Conservation (phyloP, 2,797 vertebrate genomes). For the Lagorchestes hirsutus region DNA sequence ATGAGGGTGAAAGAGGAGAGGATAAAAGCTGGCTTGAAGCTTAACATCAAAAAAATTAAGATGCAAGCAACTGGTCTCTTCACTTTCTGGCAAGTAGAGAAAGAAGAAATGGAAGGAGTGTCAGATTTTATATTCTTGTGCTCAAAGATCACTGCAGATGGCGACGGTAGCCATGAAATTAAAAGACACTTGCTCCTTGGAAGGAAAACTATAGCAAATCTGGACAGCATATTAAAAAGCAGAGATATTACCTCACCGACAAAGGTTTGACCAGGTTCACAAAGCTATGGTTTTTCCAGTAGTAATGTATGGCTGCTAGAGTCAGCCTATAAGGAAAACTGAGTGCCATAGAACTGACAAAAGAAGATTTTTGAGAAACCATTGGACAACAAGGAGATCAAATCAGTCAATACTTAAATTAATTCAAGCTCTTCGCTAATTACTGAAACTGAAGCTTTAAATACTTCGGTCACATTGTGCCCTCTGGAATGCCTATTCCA, state of each 20-base stretch:
- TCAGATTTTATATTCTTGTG: neutral
- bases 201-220: neutral
- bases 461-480: neutral
- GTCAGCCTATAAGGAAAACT: neutral
- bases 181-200: neutral
- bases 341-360: neutral
- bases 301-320: neutral
- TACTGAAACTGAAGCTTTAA: neutral
- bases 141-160: neutral
- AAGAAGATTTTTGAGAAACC: neutral
- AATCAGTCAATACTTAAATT: neutral
- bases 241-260: neutral
- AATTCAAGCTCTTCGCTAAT: neutral
- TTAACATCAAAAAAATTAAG: neutral
- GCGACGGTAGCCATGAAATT: neutral
- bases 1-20: neutral
- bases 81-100: neutral
- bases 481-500: neutral
- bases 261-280: neutral
- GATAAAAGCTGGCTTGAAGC: neutral
- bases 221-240: neutral
- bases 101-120: neutral
- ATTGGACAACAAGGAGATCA: neutral
- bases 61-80: neutral
- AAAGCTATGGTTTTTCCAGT: neutral